Percentiles rank a stretch among this genome's conserved stretches.
These are phyloP conservation scores for Meda fulgida DNA, from an alignment of 2,797 vertebrate genomes.

Conservation along the genomic window DNA sequence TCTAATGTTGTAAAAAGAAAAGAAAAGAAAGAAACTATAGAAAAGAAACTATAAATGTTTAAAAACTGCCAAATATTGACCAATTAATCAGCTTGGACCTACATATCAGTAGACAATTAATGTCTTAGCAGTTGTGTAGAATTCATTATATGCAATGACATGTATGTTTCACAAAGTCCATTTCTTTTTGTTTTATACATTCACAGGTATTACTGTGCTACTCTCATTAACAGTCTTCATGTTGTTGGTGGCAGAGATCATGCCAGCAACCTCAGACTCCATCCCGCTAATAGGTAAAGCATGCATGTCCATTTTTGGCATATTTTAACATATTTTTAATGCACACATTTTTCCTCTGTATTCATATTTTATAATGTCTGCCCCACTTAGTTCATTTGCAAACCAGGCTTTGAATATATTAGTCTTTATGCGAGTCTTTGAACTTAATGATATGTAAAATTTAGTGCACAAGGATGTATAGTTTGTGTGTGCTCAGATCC, in stretches of 20 bases:
- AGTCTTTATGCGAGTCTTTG: slow-evolving; percentile 4
- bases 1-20: no score
- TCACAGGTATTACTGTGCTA: slow-evolving; percentile 80
- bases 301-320: slow-evolving; percentile 26
- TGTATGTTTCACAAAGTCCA: slow-evolving; percentile 45
- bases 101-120: background rate
- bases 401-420: background rate
- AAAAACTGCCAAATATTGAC: background rate
- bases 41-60: background rate
- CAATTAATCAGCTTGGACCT: background rate
- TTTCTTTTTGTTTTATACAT: slow-evolving; percentile 33
- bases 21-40: no score
- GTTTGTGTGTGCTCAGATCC: slow-evolving; percentile 4
- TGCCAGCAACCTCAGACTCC: slow-evolving; percentile 83
- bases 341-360: background rate
- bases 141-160: slow-evolving; percentile 46
- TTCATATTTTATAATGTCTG: background rate
- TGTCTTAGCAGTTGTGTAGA: slow-evolving; percentile 3
- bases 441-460: slow-evolving; percentile 24
- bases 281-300: slow-evolving; percentile 79
- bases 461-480: background rate
- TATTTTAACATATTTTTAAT: background rate
- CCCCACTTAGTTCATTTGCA: background rate
- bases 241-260: slow-evolving; percentile 83
- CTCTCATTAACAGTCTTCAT: slow-evolving; percentile 84